Percentiles rank a stretch among this genome's conserved stretches.
Conservation (phyloP, 2,888 invertebrate genomes). For the Brachyptera putata region DNA sequence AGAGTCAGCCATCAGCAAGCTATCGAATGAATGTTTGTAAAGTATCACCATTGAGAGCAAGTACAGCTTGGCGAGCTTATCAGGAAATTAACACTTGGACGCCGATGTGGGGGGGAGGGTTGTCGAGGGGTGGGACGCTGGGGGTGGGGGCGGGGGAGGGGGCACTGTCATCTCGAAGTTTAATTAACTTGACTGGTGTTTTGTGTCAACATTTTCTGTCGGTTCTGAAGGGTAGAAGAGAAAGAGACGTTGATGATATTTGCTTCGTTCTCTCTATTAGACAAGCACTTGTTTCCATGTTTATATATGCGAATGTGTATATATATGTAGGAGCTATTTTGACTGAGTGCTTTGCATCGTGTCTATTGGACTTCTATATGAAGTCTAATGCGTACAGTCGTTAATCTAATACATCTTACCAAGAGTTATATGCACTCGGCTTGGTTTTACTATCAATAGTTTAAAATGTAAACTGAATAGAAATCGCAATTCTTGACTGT, state of each 20-base stretch:
- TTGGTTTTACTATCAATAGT: too few relatives aligned
- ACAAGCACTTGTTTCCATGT: constrained; percentile 1
- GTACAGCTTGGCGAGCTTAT: too few relatives aligned
- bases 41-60: too few relatives aligned
- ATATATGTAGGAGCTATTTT: background rate
- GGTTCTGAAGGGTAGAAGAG: background rate
- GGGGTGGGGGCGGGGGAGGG: background rate
- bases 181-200: constrained; percentile 42
- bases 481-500: too few relatives aligned
- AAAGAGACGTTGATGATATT: constrained; percentile 4
- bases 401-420: too few relatives aligned
- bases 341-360: background rate
- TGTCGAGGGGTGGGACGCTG: background rate
- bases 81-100: constrained; percentile 44
- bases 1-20: too few relatives aligned
- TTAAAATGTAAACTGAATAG: too few relatives aligned
- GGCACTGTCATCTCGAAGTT: constrained; percentile 37
- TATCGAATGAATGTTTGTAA: too few relatives aligned
- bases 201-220: constrained; percentile 42
- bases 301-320: background rate
- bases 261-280: constrained; percentile 11
- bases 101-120: background rate
- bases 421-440: too few relatives aligned
- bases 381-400: too few relatives aligned
- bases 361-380: constrained; percentile 1